A percentile compares a stretch with the other conserved stretches of the same genome.
Evolutionary conservation across 2,888 invertebrate genomes (phyloP).

Genomic region (Palloptera scutellata): DNA sequence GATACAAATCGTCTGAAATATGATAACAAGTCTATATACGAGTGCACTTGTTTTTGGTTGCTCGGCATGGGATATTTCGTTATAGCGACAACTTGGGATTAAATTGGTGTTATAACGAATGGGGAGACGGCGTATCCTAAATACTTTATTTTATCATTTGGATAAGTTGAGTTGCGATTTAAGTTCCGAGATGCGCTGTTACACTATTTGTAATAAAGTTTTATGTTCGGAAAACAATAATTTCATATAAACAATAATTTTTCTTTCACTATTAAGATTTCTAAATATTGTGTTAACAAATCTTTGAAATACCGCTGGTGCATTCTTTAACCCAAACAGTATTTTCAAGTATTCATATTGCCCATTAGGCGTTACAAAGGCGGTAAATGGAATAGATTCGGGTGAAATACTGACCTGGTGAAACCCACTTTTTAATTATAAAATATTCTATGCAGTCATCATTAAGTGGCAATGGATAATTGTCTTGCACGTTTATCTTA

Average conservation of each 20-base stretch:
- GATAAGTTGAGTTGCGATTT: neutral
- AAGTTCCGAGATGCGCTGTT: neutral
- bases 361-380: constrained; percentile 43
- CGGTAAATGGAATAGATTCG: constrained; percentile 40
- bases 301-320: constrained; percentile 35
- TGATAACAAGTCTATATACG: too few relatives aligned
- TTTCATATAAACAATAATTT: constrained; percentile 9
- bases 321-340: constrained; percentile 31
- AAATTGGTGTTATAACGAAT: too few relatives aligned
- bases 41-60: neutral
- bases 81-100: too few relatives aligned
- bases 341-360: constrained; percentile 37
- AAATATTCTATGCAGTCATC: constrained; percentile 24
- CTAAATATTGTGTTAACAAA: constrained; percentile 23
- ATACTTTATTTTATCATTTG: too few relatives aligned
- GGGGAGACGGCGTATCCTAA: too few relatives aligned
- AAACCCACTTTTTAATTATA: constrained; percentile 34
- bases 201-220: neutral
- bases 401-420: constrained; percentile 39
- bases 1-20: too few relatives aligned
- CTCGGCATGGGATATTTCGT: neutral
- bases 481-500: constrained; percentile 23
- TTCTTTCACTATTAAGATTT: constrained; percentile 3
- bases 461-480: constrained; percentile 26
- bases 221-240: neutral